These are phyloP conservation scores for Anser cygnoides DNA, from an alignment of 2,113 vertebrate genomes.

Conservation along the genomic window DNA sequence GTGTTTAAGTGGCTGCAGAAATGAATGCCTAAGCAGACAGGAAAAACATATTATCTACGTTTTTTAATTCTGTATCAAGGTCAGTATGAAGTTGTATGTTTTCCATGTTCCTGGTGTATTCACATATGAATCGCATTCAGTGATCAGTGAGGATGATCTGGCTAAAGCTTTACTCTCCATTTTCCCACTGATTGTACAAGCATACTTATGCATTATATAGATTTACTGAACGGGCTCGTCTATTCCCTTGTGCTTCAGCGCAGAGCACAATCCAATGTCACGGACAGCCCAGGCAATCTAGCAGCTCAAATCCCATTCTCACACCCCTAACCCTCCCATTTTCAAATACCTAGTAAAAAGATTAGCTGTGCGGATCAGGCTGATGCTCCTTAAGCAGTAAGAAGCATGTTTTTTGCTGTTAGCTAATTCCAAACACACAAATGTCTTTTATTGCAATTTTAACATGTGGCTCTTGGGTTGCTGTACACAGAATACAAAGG, in stretches of 20 bases:
- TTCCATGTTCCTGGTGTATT: background rate
- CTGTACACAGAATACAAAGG: background rate
- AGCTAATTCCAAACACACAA: background rate
- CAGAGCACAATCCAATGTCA: background rate
- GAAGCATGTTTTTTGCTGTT: background rate
- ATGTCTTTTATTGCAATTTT: background rate
- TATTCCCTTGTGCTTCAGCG: background rate
- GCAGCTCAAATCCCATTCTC: background rate
- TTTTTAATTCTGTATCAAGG: background rate
- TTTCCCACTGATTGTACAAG: background rate
- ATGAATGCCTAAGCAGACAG: background rate
- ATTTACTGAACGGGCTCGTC: background rate
- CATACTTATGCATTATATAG: background rate
- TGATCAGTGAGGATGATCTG: background rate
- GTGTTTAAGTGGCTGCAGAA: slow-evolving; percentile 1
- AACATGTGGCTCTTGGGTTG: background rate
- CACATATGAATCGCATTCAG: background rate
- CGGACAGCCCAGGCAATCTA: background rate
- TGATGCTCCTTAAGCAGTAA: background rate
- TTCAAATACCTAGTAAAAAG: background rate
- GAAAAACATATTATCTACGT: background rate
- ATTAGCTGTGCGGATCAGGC: background rate
- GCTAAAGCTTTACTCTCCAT: background rate
- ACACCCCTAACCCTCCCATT: background rate
- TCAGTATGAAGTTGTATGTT: background rate